phyloP scores from a whole-genome alignment of 92 coral and sea anemone species.

The Epizoanthus scotinus region DNA sequence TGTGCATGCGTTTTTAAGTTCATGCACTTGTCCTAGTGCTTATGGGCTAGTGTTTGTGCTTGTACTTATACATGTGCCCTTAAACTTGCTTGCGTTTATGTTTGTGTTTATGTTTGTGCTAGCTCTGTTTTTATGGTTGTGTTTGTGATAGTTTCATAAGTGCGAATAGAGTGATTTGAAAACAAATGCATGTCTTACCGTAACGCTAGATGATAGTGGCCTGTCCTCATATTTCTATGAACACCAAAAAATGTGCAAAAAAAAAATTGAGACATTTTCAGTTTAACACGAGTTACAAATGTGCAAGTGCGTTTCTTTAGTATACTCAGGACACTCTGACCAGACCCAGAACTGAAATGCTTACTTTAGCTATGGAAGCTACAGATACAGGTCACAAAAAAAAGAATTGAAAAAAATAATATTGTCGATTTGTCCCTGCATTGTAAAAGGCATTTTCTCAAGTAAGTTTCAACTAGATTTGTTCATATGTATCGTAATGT shows the following conservation, averaged over 20 bases:
- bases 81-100: background rate
- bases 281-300: too few species aligned
- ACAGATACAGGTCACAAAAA: too few species aligned
- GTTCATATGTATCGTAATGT: too few species aligned
- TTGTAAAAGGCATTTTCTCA: too few species aligned
- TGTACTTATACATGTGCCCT: background rate
- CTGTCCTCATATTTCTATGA: conserved; percentile 22
- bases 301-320: background rate
- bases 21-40: too few species aligned
- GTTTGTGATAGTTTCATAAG: background rate
- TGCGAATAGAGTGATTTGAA: background rate
- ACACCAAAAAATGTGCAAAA: conserved; percentile 1
- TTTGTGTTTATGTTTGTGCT: background rate
- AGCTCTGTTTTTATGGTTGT: background rate
- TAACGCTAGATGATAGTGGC: background rate
- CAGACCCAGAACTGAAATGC: too few species aligned
- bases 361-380: too few species aligned
- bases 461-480: too few species aligned
- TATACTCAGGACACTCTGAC: too few species aligned
- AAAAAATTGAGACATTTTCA: background rate
- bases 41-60: background rate
- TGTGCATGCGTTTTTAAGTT: too few species aligned
- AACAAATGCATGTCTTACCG: conserved; percentile 7
- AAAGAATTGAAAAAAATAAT: too few species aligned
- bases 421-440: too few species aligned